phyloP scores from a whole-genome alignment of 2,797 vertebrate genomes.

The Sternarchorhynchus goeldii region DNA sequence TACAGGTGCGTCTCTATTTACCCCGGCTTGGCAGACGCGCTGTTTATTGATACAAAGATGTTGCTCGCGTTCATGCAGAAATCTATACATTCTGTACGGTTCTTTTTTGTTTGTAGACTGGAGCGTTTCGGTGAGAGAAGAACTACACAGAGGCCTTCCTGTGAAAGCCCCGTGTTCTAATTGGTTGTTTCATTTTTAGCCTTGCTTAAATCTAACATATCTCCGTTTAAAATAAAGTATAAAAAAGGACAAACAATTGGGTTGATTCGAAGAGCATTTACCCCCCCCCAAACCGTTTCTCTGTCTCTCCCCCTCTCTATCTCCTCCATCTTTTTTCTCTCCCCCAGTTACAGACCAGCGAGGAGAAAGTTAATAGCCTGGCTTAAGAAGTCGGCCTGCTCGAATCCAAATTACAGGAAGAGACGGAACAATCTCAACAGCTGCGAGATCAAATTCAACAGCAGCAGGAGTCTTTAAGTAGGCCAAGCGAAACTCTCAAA shows the following conservation, averaged over 20 bases:
- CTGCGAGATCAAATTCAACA: slow-evolving; percentile 62
- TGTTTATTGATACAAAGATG: slow-evolving; percentile 35
- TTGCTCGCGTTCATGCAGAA: slow-evolving; percentile 20
- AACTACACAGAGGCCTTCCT: not conserved
- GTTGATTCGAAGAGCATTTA: slow-evolving; percentile 47
- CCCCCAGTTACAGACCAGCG: slow-evolving; percentile 61
- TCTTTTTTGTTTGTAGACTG: not conserved
- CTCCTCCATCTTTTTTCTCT: slow-evolving; percentile 15
- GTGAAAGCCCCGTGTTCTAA: not conserved
- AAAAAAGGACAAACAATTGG: not conserved
- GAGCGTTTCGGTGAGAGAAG: not conserved
- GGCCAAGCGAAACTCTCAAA: slow-evolving; percentile 58
- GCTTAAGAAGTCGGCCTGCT: slow-evolving; percentile 59
- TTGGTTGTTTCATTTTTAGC: slow-evolving; percentile 23
- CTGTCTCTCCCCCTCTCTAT: too few species aligned
- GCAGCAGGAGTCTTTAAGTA: slow-evolving; percentile 59
- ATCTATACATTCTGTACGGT: slow-evolving; percentile 18
- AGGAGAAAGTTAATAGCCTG: slow-evolving; percentile 62
- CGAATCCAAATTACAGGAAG: slow-evolving; percentile 59
- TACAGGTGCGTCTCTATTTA: slow-evolving; percentile 42
- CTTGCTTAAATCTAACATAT: slow-evolving; percentile 4
- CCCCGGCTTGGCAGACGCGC: slow-evolving; percentile 15
- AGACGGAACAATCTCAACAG: slow-evolving; percentile 60
- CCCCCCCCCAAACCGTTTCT: not conserved
- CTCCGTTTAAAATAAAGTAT: slow-evolving; percentile 20